Evolutionary conservation across 2,888 invertebrate species (phyloP), one percentile per base, ranked within the genome.

Genomic region (Ormyrus rosae): DNA sequence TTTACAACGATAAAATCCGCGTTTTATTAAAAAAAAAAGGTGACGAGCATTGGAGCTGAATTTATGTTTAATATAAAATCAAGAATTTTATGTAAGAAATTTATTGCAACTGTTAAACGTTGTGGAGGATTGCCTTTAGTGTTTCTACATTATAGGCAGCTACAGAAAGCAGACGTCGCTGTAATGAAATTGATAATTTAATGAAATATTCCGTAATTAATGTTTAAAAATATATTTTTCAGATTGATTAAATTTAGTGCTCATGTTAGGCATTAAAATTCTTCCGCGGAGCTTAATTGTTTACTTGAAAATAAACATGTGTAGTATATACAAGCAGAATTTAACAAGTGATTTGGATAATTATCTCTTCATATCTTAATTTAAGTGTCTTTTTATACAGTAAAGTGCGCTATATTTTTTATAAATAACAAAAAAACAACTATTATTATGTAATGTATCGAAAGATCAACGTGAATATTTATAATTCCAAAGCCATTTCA

Each of bases 11-110:
- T 78, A 81, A 81, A 78, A 78, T 75, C 19, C 70, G 13, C 45
- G 13, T 81, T 75, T 78, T 65, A 75, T 81, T 76, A 48, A 65
- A 78, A 77, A 19, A 48, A 65, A 78, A 77, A 1, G 78, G 60
- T 69, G 58, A 65, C 48, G 13, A 53, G 55, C 55, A 64, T 67
- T 56, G 53, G 19, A 48, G 55, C 45, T 70, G 19, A 68, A 74
- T 70, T 74, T 74, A 70, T 70, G 65, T 78, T 65, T 75, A 67
- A 71, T 65, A 65, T 61, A 77, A 55, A 78, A 70, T 67, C 61
- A 13, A 56, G 77, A 81, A 45, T 81, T 80, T 78, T 78, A 68
- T 65, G 53, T 51, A 19, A 55, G 56, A 68, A 77, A 81, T 81
- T 81, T 81, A 76, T 77, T 58, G 50, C 77, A 11, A 72, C 51